Percentiles rank a stretch among this genome's conserved stretches.
These are phyloP conservation scores for Cynopterus sphinx DNA, from an alignment of 2,797 vertebrate species.

Conservation along the genomic window DNA sequence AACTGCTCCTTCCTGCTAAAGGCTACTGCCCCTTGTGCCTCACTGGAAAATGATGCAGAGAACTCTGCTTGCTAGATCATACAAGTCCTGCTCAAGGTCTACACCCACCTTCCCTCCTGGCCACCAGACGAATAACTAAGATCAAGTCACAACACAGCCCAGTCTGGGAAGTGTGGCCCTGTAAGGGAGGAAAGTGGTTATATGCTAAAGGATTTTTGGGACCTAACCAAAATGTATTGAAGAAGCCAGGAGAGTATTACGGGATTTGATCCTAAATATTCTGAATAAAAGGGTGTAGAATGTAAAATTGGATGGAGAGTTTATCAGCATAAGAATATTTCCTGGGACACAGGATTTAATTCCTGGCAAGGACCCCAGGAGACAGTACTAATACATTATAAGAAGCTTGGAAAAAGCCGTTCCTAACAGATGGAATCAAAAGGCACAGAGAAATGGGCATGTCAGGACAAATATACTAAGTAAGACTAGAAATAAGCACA, in stretches of 20 bases:
- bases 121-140: background rate
- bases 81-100: background rate
- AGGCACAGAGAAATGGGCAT: background rate
- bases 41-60: background rate
- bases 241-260: background rate
- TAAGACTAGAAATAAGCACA: background rate
- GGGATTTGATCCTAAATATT: background rate
- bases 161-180: background rate
- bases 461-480: background rate
- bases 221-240: background rate
- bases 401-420: background rate
- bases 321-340: background rate
- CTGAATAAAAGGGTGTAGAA: background rate
- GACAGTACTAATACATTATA: background rate
- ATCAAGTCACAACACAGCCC: background rate
- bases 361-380: background rate
- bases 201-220: background rate
- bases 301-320: background rate
- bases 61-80: background rate
- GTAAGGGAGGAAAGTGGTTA: background rate
- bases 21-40: background rate
- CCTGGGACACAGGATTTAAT: background rate
- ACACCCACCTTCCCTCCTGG: background rate
- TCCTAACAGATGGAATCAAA: background rate
- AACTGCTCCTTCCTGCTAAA: background rate